A percentile compares a stretch with the other conserved stretches of the same genome.
phyloP scores from a whole-genome alignment of 1,140 invertebrate species.

The Listronotus bonariensis region DNA sequence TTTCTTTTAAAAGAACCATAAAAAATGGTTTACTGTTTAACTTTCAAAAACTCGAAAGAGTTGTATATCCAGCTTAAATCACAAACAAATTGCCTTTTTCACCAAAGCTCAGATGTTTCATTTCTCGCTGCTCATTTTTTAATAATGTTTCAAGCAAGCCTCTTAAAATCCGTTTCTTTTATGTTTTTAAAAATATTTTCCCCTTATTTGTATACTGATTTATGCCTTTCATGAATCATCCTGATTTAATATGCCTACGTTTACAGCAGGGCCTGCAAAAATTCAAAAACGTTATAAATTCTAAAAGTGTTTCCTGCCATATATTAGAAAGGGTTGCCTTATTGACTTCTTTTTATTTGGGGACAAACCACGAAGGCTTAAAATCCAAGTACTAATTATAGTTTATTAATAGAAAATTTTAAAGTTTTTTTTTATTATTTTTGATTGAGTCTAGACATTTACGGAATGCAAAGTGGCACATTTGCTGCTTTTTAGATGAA shows the following conservation, averaged over 20 bases:
- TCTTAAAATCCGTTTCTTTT: constrained; percentile 8
- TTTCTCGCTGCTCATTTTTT: constrained; percentile 1
- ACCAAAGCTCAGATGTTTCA: constrained; percentile 10
- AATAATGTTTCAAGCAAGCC: constrained; percentile 12
- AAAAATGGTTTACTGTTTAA: no score
- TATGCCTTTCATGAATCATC: constrained; percentile 14
- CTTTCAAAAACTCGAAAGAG: not conserved
- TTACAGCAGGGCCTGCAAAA: constrained; percentile 10
- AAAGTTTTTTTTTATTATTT: no score
- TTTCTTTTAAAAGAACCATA: no score
- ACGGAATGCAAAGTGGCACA: not conserved
- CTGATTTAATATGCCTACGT: constrained; percentile 14
- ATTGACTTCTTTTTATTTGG: no score
- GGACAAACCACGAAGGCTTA: no score
- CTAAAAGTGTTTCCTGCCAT: not conserved
- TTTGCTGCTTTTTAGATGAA: not conserved
- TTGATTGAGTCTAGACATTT: not conserved
- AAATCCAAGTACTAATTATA: no score
- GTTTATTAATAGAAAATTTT: no score
- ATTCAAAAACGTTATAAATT: constrained; percentile 3
- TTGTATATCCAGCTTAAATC: constrained; percentile 1
- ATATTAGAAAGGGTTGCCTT: constrained; percentile 5
- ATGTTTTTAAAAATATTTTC: constrained; percentile 12
- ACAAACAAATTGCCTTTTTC: constrained; percentile 9
- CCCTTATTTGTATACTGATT: constrained; percentile 16